Evolutionary conservation across 1,140 invertebrate species (phyloP), one percentile per base, ranked within the genome.

Genomic region (Drosophila albomicans): DNA sequence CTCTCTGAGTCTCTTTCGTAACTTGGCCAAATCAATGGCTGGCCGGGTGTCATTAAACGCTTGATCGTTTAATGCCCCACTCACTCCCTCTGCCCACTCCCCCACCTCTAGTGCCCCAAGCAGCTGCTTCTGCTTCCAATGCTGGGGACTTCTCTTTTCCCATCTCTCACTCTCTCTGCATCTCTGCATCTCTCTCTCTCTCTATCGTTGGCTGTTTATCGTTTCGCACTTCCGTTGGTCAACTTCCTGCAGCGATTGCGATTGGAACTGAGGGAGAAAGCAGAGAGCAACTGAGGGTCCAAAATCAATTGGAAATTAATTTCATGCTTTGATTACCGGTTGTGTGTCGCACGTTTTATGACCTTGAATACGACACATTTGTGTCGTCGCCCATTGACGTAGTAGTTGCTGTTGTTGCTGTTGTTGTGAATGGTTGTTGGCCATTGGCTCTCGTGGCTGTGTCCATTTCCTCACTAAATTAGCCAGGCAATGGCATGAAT

Each of bases 251-350:
- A 79, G 86, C 86, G 78, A 85, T 89, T 84, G 85, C 11, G 41
- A 43, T 48, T 48, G 35, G 35, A 10, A 38, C 32, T 25, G 43
- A 11, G 75, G 28, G 52, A 45, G 20, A 65, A 28, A 61, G 51
- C 66, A 57, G n/a, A 20, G 48, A 62, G 54, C 72, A 62, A 56
- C 74, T 32, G 66, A 61, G 84, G 84, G 84, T 85, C 84, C 81
- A 85, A 88, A 88, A 88, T 88, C 85, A 88, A 88, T 88, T 88
- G 85, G 85, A 88, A 88, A 88, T 88, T 88, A 88, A 88, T 88
- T 88, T 89, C 81, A 85, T 89, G 85, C 85, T 88, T 89, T 88
- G 85, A 88, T 88, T 88, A 88, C 85, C 85, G 85, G 85, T 88
- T 82, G 80, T 82, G 80, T 88, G 85, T 85, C 81, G 85, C 85